Evolutionary conservation across 1,140 invertebrate species (phyloP).

Genomic region (Diabrotica undecimpunctata): DNA sequence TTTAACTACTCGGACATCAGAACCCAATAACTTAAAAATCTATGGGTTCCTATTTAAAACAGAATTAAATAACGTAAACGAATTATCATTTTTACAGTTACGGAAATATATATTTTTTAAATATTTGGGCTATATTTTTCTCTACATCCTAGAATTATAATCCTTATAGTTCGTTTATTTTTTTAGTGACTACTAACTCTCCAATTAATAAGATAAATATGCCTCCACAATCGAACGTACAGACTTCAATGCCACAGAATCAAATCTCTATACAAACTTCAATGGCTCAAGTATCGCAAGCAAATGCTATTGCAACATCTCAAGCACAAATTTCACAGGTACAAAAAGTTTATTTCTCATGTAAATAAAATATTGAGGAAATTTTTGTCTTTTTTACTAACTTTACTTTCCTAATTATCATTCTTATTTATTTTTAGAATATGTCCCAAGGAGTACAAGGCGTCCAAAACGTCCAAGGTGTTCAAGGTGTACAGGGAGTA

Average conservation of each 20-base stretch:
- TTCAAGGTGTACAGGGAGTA: slow-evolving; percentile 56
- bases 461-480: slow-evolving; percentile 39
- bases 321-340: slow-evolving; percentile 27
- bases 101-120: no score
- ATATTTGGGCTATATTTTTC: no score
- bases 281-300: slow-evolving; percentile 32
- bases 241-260: slow-evolving; percentile 27
- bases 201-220: slow-evolving; percentile 30
- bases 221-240: slow-evolving; percentile 24
- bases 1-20: not conserved
- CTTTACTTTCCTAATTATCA: no score
- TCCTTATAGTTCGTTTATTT: not conserved
- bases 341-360: no score
- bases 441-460: slow-evolving; percentile 25
- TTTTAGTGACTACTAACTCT: slow-evolving; percentile 22
- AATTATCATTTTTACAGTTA: no score
- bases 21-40: no score
- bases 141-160: no score
- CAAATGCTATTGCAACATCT: slow-evolving; percentile 26
- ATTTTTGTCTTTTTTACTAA: not conserved
- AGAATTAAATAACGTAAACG: no score
- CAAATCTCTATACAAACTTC: slow-evolving; percentile 20
- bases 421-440: slow-evolving; percentile 25
- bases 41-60: no score
- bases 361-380: not conserved